phyloP scores from a whole-genome alignment of 2,888 invertebrate genomes.

The Penaeus monodon region DNA sequence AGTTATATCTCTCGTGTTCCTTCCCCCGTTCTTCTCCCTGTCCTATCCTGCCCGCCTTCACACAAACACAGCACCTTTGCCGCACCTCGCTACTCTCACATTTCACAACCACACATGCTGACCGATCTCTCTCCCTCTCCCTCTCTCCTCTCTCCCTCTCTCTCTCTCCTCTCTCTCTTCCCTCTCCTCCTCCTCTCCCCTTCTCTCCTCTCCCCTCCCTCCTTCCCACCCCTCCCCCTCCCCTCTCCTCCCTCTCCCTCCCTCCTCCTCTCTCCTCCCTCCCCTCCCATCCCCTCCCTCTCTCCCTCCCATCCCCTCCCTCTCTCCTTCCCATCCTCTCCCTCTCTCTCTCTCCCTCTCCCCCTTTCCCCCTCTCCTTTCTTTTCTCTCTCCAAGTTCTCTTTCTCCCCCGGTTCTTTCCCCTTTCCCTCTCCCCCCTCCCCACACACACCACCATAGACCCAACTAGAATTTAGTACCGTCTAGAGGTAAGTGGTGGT shows the following conservation, averaged over 20 bases:
- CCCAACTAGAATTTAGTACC: neutral
- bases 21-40: neutral
- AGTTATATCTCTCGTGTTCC: neutral
- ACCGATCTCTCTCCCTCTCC: neutral
- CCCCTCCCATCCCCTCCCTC: too few species aligned
- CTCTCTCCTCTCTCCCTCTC: neutral
- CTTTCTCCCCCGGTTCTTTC: neutral
- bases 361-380: neutral
- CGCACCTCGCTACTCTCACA: neutral
- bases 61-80: too few species aligned
- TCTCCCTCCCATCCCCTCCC: neutral
- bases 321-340: neutral
- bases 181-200: too few species aligned
- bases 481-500: too few species aligned
- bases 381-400: neutral
- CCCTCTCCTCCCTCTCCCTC: neutral
- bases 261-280: neutral
- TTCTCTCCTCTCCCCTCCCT: neutral
- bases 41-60: neutral
- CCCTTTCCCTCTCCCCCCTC: neutral
- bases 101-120: neutral
- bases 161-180: neutral
- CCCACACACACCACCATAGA: neutral
- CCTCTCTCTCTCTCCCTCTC: neutral
- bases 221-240: too few species aligned